Percentiles rank a stretch among this genome's conserved stretches.
Evolutionary conservation across 2,888 invertebrate species (phyloP).

Genomic region (Meandrusa payeni): DNA sequence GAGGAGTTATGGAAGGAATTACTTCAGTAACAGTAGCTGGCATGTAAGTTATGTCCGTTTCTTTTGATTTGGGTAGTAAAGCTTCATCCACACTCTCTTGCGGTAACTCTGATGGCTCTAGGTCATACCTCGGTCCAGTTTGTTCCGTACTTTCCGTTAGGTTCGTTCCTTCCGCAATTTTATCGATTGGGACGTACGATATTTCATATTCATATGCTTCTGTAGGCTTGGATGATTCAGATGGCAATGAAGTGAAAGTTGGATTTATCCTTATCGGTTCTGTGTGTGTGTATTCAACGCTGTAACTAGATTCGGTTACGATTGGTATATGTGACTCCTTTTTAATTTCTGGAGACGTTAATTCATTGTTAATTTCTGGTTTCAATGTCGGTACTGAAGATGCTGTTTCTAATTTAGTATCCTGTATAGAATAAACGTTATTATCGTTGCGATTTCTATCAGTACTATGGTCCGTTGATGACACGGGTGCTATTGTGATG

Average conservation of each 20-base stretch:
- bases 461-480: constrained; percentile 2
- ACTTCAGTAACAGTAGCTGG: constrained; percentile 33
- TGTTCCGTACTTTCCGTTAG: constrained; percentile 11
- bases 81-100: constrained; percentile 9
- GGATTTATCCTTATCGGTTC: constrained; percentile 1
- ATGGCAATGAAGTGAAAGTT: constrained; percentile 2
- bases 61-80: constrained; percentile 24
- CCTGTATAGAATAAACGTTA: constrained; percentile 10
- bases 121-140: constrained; percentile 14
- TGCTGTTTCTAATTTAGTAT: constrained; percentile 15
- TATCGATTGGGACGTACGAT: constrained; percentile 27
- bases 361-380: constrained; percentile 27
- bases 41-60: constrained; percentile 38
- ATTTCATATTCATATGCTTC: constrained; percentile 14
- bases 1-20: constrained; percentile 34
- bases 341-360: constrained; percentile 28
- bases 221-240: constrained; percentile 19
- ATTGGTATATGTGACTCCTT: constrained; percentile 22
- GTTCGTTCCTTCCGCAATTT: constrained; percentile 22
- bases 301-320: background rate
- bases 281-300: constrained; percentile 3
- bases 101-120: background rate
- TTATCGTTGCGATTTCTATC: constrained; percentile 8
- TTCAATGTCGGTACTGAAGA: constrained; percentile 22
- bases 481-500: constrained; percentile 4